These are phyloP conservation scores for Odontomyia ornata DNA, from an alignment of 2,888 invertebrate genomes.

Conservation along the genomic window DNA sequence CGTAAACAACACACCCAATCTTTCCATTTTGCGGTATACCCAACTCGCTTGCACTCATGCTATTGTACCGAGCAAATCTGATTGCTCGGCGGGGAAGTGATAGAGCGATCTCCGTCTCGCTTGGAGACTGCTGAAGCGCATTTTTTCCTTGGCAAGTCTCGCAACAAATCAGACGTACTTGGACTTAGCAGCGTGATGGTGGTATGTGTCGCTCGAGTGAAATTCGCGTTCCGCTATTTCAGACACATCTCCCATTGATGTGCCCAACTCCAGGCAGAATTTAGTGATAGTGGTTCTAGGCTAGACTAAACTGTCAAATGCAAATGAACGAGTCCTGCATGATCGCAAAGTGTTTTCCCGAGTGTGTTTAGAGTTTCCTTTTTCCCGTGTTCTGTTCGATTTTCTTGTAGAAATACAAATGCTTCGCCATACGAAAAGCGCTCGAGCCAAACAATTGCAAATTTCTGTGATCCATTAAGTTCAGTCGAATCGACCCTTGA, in stretches of 20 bases:
- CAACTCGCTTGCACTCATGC: constrained; percentile 12
- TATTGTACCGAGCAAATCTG: not conserved
- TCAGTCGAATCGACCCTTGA: too few species aligned
- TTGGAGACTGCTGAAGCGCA: not conserved
- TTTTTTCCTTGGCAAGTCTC: constrained; percentile 13
- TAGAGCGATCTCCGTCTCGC: not conserved
- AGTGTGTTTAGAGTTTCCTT: too few species aligned
- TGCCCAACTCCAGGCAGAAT: constrained; percentile 4
- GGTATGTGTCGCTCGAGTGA: not conserved
- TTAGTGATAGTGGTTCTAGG: not conserved
- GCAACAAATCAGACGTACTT: constrained; percentile 37
- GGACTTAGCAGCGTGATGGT: constrained; percentile 19
- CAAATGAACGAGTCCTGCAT: not conserved
- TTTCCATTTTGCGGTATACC: not conserved
- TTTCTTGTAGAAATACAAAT: too few species aligned
- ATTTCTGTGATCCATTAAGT: too few species aligned
- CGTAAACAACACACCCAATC: constrained; percentile 42
- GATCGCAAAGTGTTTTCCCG: not conserved
- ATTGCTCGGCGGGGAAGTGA: not conserved
- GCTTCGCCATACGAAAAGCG: too few species aligned
- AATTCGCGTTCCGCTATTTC: constrained; percentile 8
- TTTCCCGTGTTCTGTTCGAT: too few species aligned
- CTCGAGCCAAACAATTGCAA: too few species aligned
- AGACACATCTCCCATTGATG: constrained; percentile 29
- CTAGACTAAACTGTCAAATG: constrained; percentile 37